A percentile compares a stretch with the other conserved stretches of the same genome.
Conservation (phyloP, 2,888 invertebrate species). For the Rotaria sp. region DNA sequence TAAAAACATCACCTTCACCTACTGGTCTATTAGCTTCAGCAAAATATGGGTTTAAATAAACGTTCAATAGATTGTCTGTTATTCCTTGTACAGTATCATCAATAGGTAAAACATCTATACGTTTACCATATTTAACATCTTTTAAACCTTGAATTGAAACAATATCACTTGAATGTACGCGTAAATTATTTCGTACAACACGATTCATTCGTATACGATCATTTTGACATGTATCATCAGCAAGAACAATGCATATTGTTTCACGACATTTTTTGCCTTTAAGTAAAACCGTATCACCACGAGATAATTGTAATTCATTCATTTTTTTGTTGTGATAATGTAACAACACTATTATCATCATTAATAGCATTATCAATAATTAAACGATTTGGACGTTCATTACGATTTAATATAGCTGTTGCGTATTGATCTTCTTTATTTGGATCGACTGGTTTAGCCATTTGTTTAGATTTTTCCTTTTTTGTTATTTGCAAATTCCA, state of each 20-base stretch:
- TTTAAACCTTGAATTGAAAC: too few species aligned
- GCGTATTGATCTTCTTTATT: too few species aligned
- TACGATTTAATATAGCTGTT: conserved; percentile 64
- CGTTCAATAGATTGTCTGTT: conserved; percentile 77
- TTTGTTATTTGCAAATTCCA: too few species aligned
- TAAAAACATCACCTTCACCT: conserved; percentile 84
- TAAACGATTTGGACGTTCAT: conserved; percentile 92
- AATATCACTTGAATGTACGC: conserved; percentile 54
- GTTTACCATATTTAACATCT: too few species aligned
- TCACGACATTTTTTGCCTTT: conserved; percentile 36
- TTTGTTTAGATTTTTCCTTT: too few species aligned
- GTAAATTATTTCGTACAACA: background rate
- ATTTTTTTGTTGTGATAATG: conserved; percentile 59
- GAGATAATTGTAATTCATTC: conserved; percentile 37
- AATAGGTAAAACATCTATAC: conserved; percentile 53
- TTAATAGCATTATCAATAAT: conserved; percentile 94
- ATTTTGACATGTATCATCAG: conserved; percentile 37
- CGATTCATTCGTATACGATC: conserved; percentile 41
- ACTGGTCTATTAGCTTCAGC: conserved; percentile 96
- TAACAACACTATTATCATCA: conserved; percentile 97
- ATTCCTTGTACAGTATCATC: conserved; percentile 78
- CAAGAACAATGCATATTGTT: conserved; percentile 41
- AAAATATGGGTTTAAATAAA: conserved; percentile 96
- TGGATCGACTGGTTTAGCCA: too few species aligned
- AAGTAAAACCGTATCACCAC: conserved; percentile 33